Percentiles rank a stretch among this genome's conserved stretches.
Conservation (phyloP, 1,140 invertebrate genomes). For the Drosophila sp. region DNA sequence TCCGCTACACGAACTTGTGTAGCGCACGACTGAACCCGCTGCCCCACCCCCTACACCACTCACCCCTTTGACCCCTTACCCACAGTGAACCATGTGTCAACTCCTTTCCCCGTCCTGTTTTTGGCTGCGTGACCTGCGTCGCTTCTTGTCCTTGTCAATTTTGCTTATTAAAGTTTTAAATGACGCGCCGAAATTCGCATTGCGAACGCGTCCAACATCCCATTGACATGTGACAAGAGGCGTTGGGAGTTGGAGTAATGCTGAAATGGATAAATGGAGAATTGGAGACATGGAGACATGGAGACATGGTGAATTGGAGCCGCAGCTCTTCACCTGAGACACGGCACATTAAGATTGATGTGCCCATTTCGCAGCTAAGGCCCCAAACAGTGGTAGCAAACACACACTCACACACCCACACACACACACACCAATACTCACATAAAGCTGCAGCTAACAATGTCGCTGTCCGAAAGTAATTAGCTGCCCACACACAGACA, state of each 20-base stretch:
- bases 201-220: slow-evolving; percentile 47
- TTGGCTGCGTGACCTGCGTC: not conserved
- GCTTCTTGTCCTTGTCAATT: slow-evolving; percentile 70
- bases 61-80: slow-evolving; percentile 17
- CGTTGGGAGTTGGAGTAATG: not conserved
- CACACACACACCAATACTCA: slow-evolving; percentile 22
- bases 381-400: slow-evolving; percentile 8
- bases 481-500: slow-evolving; percentile 55
- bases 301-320: not conserved
- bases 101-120: no score
- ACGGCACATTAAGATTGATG: slow-evolving; percentile 77
- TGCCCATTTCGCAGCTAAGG: slow-evolving; percentile 58
- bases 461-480: slow-evolving; percentile 70
- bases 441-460: slow-evolving; percentile 37
- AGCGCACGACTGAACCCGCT: slow-evolving; percentile 73
- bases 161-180: slow-evolving; percentile 82
- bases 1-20: slow-evolving; percentile 77
- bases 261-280: no score
- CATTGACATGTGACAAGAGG: slow-evolving; percentile 65
- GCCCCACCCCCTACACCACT: slow-evolving; percentile 26
- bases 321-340: slow-evolving; percentile 64
- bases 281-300: not conserved
- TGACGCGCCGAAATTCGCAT: slow-evolving; percentile 79
- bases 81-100: slow-evolving; percentile 4
- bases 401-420: slow-evolving; percentile 12